Conservation (phyloP, 2,113 vertebrate genomes). For the Gobius niger region DNA sequence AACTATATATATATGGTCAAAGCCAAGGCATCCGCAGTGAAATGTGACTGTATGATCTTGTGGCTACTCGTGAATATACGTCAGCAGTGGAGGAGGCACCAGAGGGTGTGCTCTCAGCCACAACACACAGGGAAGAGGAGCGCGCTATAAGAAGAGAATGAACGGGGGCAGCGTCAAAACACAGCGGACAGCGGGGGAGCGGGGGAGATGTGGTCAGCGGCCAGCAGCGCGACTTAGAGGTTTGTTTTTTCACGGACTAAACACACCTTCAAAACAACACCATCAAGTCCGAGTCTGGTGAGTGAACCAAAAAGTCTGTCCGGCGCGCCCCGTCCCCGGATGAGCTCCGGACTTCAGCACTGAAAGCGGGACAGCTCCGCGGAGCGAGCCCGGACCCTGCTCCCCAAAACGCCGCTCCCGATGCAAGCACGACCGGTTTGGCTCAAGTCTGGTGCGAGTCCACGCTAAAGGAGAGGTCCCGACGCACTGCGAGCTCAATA, state of each 20-base stretch:
- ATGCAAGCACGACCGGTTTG: slow-evolving; percentile 42
- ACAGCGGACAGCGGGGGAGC: slow-evolving; percentile 29
- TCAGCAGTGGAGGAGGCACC: slow-evolving; percentile 68
- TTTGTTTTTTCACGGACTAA: slow-evolving; percentile 2
- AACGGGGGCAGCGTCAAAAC: slow-evolving; percentile 50
- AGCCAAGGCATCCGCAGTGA: neutral
- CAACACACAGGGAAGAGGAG: slow-evolving; percentile 51
- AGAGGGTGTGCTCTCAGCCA: slow-evolving; percentile 49
- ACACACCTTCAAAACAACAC: neutral
- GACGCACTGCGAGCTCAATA: slow-evolving; percentile 72
- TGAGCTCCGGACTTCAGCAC: slow-evolving; percentile 63
- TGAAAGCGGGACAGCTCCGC: slow-evolving; percentile 66
- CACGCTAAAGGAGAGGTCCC: slow-evolving; percentile 55
- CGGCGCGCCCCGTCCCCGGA: slow-evolving; percentile 33
- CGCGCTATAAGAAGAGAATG: slow-evolving; percentile 52
- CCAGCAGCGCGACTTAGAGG: neutral
- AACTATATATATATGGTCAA: no score
- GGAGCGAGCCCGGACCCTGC: slow-evolving; percentile 19
- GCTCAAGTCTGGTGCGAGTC: slow-evolving; percentile 59
- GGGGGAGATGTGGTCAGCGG: slow-evolving; percentile 11
- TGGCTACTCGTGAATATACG: slow-evolving; percentile 49
- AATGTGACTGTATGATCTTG: slow-evolving; percentile 18
- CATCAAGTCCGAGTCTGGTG: slow-evolving; percentile 8
- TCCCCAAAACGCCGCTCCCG: slow-evolving; percentile 14
- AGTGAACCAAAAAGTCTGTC: slow-evolving; percentile 27